phyloP scores from a whole-genome alignment of 2,113 vertebrate genomes.

The Talpa occidentalis region DNA sequence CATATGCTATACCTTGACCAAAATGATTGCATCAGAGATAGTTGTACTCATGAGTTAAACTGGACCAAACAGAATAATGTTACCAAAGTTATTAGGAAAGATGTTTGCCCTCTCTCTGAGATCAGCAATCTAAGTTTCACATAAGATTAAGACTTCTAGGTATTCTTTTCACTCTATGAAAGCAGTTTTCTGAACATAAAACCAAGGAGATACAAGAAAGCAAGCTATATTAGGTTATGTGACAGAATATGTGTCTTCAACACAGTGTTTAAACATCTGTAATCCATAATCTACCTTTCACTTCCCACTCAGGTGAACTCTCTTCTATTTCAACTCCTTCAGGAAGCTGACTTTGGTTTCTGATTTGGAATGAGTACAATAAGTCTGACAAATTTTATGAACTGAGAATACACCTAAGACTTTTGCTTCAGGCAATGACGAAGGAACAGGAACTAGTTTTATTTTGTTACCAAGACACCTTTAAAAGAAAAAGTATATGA shows the following conservation, averaged over 20 bases:
- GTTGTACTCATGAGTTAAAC: neutral
- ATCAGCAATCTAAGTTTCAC: neutral
- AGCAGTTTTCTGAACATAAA: neutral
- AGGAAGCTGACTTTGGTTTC: neutral
- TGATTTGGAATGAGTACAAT: neutral
- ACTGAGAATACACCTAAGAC: neutral
- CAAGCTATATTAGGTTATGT: neutral
- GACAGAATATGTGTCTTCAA: neutral
- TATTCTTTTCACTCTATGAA: neutral
- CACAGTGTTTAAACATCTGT: neutral
- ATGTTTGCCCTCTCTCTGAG: neutral
- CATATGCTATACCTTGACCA: neutral
- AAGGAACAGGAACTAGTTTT: neutral
- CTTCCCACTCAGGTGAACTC: neutral
- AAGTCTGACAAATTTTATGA: conserved; percentile 29
- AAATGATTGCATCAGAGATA: neutral
- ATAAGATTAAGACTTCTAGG: neutral
- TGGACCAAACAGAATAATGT: neutral
- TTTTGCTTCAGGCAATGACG: neutral
- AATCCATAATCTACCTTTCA: neutral
- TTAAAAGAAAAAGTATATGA: neutral
- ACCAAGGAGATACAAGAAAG: neutral
- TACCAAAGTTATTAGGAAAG: neutral
- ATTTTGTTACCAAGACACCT: neutral
- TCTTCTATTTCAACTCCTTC: neutral